phyloP scores from a whole-genome alignment of 1,140 invertebrate species.

The Zaprionus ghesquierei region DNA sequence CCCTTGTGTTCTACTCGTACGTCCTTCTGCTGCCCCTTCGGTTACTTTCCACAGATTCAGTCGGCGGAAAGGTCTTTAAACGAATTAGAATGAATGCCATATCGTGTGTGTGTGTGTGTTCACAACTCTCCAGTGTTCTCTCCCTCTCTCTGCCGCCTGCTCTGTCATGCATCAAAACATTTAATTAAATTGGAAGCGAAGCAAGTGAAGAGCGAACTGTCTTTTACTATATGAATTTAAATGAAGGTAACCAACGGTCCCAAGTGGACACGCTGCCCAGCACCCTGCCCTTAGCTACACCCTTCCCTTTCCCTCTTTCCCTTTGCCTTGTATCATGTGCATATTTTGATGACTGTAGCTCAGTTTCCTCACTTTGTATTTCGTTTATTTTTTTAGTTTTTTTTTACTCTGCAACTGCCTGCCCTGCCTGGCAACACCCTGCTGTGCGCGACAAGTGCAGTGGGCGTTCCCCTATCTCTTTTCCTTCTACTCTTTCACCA shows the following conservation, averaged over 20 bases:
- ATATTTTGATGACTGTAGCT: constrained; percentile 56
- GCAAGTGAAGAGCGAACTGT: constrained; percentile 36
- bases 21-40: background rate
- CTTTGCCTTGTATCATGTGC: constrained; percentile 58
- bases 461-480: background rate
- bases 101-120: constrained; percentile 21
- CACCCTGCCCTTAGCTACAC: background rate
- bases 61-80: constrained; percentile 65
- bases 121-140: background rate
- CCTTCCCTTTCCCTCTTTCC: background rate
- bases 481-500: constrained; percentile 11
- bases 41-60: constrained; percentile 39
- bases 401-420: background rate
- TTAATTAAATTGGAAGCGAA: constrained; percentile 76
- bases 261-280: background rate
- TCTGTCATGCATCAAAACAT: constrained; percentile 78
- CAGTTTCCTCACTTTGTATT: constrained; percentile 9
- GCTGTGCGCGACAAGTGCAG: constrained; percentile 1
- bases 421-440: background rate
- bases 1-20: too few relatives aligned
- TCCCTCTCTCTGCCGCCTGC: constrained; percentile 17
- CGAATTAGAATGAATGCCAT: constrained; percentile 69
- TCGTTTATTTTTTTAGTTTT: constrained; percentile 6
- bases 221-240: constrained; percentile 64
- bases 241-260: constrained; percentile 51